These are phyloP conservation scores for Coptodon bakossiorum DNA, from an alignment of 2,113 vertebrate genomes.

Conservation along the genomic window DNA sequence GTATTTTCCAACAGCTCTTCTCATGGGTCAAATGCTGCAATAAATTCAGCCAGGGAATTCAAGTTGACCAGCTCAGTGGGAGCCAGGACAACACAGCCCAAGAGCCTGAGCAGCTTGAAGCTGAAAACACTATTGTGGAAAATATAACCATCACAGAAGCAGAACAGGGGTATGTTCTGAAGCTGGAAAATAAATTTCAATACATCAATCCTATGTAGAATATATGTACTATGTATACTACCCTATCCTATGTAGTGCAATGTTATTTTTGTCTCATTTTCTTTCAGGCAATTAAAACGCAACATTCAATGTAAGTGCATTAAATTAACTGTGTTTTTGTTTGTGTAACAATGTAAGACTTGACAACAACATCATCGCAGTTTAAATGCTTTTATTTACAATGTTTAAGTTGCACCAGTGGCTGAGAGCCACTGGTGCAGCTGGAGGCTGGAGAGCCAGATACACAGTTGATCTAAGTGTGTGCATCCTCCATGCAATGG, in stretches of 20 bases:
- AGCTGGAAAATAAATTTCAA: neutral
- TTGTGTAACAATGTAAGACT: too few relatives aligned
- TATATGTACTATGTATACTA: neutral
- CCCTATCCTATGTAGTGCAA: neutral
- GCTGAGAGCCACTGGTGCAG: too few relatives aligned
- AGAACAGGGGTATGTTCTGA: neutral
- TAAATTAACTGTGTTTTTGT: neutral
- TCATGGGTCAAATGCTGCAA: slow-evolving; percentile 32
- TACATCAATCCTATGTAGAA: too few relatives aligned
- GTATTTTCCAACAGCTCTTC: neutral
- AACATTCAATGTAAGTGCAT: neutral
- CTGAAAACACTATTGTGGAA: slow-evolving; percentile 4
- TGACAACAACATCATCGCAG: too few relatives aligned
- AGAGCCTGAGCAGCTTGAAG: neutral
- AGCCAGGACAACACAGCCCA: neutral
- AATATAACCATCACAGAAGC: neutral
- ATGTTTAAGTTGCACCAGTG: too few relatives aligned
- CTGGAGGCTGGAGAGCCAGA: too few relatives aligned
- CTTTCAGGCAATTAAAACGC: neutral
- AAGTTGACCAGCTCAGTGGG: accelerated
- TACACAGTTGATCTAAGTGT: too few relatives aligned
- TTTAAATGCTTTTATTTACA: too few relatives aligned
- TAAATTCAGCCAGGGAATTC: neutral
- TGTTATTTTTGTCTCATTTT: neutral
- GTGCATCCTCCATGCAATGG: too few relatives aligned